Evolutionary conservation across 92 coral and sea anemone species (phyloP).

Genomic region (Siderastrea radians): DNA sequence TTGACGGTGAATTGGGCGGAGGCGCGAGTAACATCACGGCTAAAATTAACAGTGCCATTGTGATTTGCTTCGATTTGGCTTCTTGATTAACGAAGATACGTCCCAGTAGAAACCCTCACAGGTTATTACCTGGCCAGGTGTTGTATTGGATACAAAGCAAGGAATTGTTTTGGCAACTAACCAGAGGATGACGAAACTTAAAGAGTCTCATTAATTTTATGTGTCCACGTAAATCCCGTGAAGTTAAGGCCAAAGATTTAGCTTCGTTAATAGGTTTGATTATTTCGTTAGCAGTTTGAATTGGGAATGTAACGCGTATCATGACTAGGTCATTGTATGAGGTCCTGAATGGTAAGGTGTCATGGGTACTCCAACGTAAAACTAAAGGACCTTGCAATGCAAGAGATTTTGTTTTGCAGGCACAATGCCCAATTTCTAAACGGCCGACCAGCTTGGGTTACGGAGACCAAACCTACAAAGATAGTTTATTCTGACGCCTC

Average conservation of each 20-base stretch:
- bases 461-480: conserved; percentile 14
- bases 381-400: not conserved
- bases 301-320: conserved; percentile 42
- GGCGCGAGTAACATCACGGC: conserved; percentile 8
- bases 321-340: conserved; percentile 57
- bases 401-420: conserved; percentile 56
- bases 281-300: conserved; percentile 54
- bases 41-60: conserved; percentile 37
- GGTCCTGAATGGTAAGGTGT: conserved; percentile 29
- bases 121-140: conserved; percentile 46
- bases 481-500: conserved; percentile 58
- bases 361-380: conserved; percentile 48
- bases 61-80: conserved; percentile 59
- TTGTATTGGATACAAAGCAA: conserved; percentile 12
- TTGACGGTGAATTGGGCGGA: conserved; percentile 26
- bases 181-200: conserved; percentile 26
- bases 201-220: conserved; percentile 14
- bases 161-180: conserved; percentile 19
- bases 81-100: conserved; percentile 31
- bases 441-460: conserved; percentile 35
- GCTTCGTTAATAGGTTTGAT: conserved; percentile 65
- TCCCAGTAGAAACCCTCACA: conserved; percentile 57
- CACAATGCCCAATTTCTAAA: conserved; percentile 29
- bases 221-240: not conserved
- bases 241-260: conserved; percentile 15